phyloP scores from a whole-genome alignment of 2,113 vertebrate genomes.

The Capreolus pygargus region DNA sequence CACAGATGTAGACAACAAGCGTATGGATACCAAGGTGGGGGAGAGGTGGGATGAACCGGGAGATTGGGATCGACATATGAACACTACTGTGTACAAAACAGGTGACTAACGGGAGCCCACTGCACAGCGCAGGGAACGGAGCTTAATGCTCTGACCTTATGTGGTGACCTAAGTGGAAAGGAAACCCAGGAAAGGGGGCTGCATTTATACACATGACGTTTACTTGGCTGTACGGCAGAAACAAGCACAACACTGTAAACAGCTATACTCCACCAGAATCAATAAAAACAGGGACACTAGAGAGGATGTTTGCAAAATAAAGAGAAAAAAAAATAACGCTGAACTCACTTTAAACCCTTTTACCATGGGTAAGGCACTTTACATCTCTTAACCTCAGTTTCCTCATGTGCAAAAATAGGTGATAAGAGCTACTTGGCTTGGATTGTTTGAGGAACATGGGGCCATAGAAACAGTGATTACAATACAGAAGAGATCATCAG shows the following conservation, averaged over 20 bases:
- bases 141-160: neutral
- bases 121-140: neutral
- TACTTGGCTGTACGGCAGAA: neutral
- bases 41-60: neutral
- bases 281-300: neutral
- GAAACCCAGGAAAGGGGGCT: neutral
- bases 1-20: neutral
- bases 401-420: neutral
- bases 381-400: neutral
- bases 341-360: neutral
- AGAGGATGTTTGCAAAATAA: neutral
- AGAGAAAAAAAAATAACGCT: neutral
- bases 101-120: neutral
- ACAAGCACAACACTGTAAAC: neutral
- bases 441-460: neutral
- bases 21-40: neutral
- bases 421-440: neutral
- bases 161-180: neutral
- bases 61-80: neutral
- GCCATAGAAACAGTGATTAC: neutral
- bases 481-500: neutral
- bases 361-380: neutral
- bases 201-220: neutral
- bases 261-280: neutral
- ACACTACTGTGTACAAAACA: neutral